Evolutionary conservation across 1,140 invertebrate genomes (phyloP), one percentile per base, ranked within the genome.

Genomic region (Aphaenogaster floridana): DNA sequence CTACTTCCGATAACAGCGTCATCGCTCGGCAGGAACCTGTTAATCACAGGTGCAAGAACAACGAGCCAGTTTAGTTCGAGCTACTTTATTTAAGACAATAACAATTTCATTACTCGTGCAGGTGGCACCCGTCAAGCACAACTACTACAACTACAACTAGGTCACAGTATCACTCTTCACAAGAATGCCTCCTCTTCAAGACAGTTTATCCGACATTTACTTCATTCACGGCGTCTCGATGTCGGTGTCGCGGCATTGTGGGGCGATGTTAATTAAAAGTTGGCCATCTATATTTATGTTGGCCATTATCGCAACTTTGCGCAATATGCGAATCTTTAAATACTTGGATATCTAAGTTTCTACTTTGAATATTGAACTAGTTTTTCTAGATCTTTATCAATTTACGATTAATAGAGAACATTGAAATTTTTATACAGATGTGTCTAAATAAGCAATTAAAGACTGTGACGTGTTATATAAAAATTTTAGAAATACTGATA

Each of bases 71-170:
- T 28, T 36, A 68, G 52, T 59, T 83, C 4, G 17, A 72, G 15
- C 52, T 61, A 80, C 78, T 81, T 81, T 80, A 80, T 80, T 69
- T 83, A 83, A 83, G 80, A 48, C 68, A 74, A 72, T 83, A 83
- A 83, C 80, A 74, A 48, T 83, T 74, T 83, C 80, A 74, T 83
- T 74, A 83, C 68, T 61, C 80, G 68, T 48, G 17, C 54, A 83
- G 80, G 69, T 83, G 68, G 80, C 68, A 83, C 80, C 68, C 69
- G 17, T 83, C 80, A 74, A 72, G 80, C 80, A 83, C 80, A 48
- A 74, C 52, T 57, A 81, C 79, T 83, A 54, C 78, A 71, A 83
- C 68, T 74, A 83, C 68, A 83, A 74, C 79, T 83, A 83, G 50
- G 52, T 83, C 54, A 83, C 80, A 83, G 59, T 74, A 74, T 74